phyloP scores from a whole-genome alignment of 2,797 vertebrate species.

The Phoebastria nigripes region DNA sequence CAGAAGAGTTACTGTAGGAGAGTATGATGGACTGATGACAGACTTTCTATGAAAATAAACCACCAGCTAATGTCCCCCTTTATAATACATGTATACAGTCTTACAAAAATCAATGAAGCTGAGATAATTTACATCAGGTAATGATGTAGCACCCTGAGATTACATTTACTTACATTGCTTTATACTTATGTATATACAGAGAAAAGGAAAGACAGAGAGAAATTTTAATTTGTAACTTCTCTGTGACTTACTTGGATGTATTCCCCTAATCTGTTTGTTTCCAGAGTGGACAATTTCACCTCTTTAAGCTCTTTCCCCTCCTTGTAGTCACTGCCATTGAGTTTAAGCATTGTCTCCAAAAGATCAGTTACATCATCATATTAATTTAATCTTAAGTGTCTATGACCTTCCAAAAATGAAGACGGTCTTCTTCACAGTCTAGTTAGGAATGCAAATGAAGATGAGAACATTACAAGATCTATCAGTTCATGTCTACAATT shows the following conservation, averaged over 20 bases:
- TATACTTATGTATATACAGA: not conserved
- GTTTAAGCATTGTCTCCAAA: not conserved
- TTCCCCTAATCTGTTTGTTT: not conserved
- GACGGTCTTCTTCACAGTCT: not conserved
- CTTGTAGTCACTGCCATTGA: not conserved
- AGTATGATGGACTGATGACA: not conserved
- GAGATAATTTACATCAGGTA: not conserved
- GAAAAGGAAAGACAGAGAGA: not conserved
- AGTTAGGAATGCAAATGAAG: not conserved
- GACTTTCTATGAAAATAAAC: not conserved
- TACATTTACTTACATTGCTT: not conserved
- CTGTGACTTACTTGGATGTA: not conserved
- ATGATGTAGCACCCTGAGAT: not conserved
- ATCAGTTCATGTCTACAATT: not conserved
- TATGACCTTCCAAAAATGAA: not conserved
- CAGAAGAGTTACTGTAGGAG: not conserved
- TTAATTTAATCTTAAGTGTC: not conserved
- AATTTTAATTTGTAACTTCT: not conserved
- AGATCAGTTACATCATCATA: not conserved
- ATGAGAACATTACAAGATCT: not conserved
- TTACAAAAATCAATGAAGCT: not conserved
- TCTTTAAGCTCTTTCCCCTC: not conserved
- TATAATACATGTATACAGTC: not conserved
- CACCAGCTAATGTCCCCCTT: not conserved
- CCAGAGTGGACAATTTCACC: not conserved